Conservation (phyloP, 2,113 vertebrate species). For the Capreolus pygargus region DNA sequence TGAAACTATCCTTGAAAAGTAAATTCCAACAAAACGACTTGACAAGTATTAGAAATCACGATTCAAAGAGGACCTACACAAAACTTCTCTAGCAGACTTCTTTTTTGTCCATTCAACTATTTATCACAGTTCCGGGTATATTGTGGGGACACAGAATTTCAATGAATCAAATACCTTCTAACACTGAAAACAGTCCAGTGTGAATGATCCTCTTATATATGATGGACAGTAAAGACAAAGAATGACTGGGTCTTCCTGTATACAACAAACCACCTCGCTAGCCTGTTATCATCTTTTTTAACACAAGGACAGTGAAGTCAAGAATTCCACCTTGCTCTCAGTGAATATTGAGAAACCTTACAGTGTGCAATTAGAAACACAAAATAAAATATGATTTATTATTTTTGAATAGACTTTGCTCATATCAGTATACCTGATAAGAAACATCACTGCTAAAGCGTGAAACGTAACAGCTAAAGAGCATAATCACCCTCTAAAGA, state of each 20-base stretch:
- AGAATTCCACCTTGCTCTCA: not conserved
- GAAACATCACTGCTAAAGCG: not conserved
- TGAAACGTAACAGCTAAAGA: not conserved
- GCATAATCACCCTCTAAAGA: not conserved
- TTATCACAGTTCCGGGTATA: not conserved
- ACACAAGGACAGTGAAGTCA: not conserved
- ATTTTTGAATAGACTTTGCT: not conserved
- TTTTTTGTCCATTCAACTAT: conserved; percentile 28
- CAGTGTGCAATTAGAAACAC: not conserved
- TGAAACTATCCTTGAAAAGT: conserved; percentile 11
- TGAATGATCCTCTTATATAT: not conserved
- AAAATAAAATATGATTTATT: not conserved
- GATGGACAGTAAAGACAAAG: not conserved
- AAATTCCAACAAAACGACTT: conserved; percentile 38
- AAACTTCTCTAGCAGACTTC: conserved; percentile 21
- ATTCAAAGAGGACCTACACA: conserved; percentile 12
- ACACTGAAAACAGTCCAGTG: not conserved
- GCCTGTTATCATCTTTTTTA: not conserved
- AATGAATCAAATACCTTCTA: conserved; percentile 22
- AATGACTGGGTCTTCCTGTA: not conserved
- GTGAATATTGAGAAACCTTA: not conserved
- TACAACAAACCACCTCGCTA: not conserved
- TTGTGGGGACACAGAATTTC: conserved; percentile 12
- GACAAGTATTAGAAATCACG: conserved; percentile 37
- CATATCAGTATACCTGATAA: not conserved